Percentiles rank a stretch among this genome's conserved stretches.
These are phyloP conservation scores for Noturus placidus DNA, from an alignment of 2,113 vertebrate species.

Conservation along the genomic window DNA sequence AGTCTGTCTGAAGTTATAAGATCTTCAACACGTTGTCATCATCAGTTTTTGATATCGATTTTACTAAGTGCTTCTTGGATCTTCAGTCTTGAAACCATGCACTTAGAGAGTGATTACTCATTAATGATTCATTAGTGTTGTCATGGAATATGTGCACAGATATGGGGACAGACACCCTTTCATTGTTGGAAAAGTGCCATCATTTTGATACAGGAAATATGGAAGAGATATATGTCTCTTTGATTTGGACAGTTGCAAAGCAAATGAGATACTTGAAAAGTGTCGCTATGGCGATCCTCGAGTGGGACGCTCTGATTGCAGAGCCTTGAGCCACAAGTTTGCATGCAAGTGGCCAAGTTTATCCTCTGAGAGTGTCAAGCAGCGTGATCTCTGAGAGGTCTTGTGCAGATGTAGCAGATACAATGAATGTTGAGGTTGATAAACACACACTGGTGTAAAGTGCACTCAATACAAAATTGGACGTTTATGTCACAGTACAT, in stretches of 20 bases:
- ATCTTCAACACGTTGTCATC: neutral
- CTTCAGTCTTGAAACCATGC: neutral
- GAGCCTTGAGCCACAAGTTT: constrained; percentile 36
- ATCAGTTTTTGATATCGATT: neutral
- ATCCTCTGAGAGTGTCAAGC: constrained; percentile 31
- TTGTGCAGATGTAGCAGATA: neutral
- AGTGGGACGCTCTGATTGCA: constrained; percentile 47
- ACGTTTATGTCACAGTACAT: neutral
- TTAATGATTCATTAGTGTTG: neutral
- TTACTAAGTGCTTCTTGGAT: neutral
- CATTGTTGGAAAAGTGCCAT: neutral
- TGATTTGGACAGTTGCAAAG: constrained; percentile 27
- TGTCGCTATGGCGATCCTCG: constrained; percentile 57
- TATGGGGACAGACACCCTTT: neutral
- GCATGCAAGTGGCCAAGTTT: constrained; percentile 41
- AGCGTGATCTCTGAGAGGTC: constrained; percentile 13
- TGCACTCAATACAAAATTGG: neutral
- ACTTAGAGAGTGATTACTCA: neutral
- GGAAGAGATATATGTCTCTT: constrained; percentile 19
- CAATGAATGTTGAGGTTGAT: neutral
- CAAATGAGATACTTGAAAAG: constrained; percentile 50
- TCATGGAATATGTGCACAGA: neutral
- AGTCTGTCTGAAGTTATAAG: neutral
- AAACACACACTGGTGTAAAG: neutral
- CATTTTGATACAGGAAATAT: neutral